Evolutionary conservation across 2,797 vertebrate species (phyloP), one percentile per base, ranked within the genome.

Genomic region (Bufotes viridis): DNA sequence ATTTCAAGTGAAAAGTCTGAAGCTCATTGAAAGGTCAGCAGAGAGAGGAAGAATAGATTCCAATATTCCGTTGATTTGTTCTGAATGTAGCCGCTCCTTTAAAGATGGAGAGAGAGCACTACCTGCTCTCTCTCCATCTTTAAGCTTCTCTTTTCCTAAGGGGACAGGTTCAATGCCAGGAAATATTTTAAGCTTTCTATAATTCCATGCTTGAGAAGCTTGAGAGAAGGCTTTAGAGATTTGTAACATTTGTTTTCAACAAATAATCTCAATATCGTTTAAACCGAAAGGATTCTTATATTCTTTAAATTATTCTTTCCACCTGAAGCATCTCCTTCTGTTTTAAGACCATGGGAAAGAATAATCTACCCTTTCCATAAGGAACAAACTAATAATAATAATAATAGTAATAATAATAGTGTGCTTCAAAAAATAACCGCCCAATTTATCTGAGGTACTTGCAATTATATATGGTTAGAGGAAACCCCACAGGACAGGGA

Each of bases 151-250:
- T 81, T 81, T 81, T 81, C 80, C 80, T 67, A 81, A 67, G 58
- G 80, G 61, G 80, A 65, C 42, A 49, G 34, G 61, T 65, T 24
- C 22, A 67, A 67, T 81, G 80, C 80, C 61, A 81, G 80, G 60
- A 81, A 81, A 81, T 81, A 81, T 81, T 81, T 81, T 51, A 81
- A 81, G 61, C 60, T 65, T 65, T 67, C 61, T 81, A 61, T 65
- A 81, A 51, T 67, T 51, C 80, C 80, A 67, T 81, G 80, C 80
- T 81, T 67, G 60, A 61, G 61, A 24, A 81, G 60, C 61, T 81
- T 51, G 80, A 67, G 60, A 51, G 42, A 81, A 80, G 80, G 20
- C 80, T 81, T 67, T 81, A 67, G 80, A 81, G 80, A 81, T 65
- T 67, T 67, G 80, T 42, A 81, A 65, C 80, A 81, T 81, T 61